A percentile compares a stretch with the other conserved stretches of the same genome.
Evolutionary conservation across 2,113 vertebrate species (phyloP).

Genomic region (Tetraodon nigroviridis): DNA sequence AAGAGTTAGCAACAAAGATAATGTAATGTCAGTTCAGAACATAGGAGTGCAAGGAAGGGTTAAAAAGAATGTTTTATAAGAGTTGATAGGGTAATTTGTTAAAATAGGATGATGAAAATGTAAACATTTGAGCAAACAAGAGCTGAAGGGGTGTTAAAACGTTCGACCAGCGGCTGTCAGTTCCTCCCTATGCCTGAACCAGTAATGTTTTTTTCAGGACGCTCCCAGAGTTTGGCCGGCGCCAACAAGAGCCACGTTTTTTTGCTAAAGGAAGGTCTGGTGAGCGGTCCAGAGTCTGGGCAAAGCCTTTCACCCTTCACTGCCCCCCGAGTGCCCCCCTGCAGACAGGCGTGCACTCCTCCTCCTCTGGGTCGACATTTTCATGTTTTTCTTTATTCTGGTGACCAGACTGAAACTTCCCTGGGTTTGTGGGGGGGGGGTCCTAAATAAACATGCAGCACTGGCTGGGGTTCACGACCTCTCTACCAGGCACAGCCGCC

Average conservation of each 20-base stretch:
- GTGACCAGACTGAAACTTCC: slow-evolving; percentile 22
- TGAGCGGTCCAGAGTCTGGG: slow-evolving; percentile 52
- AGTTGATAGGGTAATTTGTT: no score
- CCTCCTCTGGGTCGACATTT: no score
- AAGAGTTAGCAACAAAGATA: no score
- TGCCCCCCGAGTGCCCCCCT: background rate
- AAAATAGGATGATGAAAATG: no score
- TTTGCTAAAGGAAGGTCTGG: slow-evolving; percentile 70
- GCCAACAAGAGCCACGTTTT: slow-evolving; percentile 78
- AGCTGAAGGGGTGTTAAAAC: no score
- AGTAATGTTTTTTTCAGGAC: slow-evolving; percentile 84
- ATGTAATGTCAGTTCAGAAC: no score
- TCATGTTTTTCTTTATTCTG: no score
- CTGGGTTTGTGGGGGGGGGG: slow-evolving; percentile 35
- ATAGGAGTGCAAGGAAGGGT: no score
- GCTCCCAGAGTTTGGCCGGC: slow-evolving; percentile 81
- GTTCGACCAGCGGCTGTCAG: slow-evolving; percentile 85
- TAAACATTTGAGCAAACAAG: no score
- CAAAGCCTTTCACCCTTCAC: slow-evolving; percentile 3
- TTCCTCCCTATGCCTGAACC: slow-evolving; percentile 93
- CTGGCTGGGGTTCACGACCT: slow-evolving; percentile 65
- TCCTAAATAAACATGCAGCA: slow-evolving; percentile 72
- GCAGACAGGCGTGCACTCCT: no score
- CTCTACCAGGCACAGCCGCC: slow-evolving; percentile 51
- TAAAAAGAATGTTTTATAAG: no score